Evolutionary conservation across 2,113 vertebrate species (phyloP), one percentile per base, ranked within the genome.

Genomic region (Zosterops pallidus): DNA sequence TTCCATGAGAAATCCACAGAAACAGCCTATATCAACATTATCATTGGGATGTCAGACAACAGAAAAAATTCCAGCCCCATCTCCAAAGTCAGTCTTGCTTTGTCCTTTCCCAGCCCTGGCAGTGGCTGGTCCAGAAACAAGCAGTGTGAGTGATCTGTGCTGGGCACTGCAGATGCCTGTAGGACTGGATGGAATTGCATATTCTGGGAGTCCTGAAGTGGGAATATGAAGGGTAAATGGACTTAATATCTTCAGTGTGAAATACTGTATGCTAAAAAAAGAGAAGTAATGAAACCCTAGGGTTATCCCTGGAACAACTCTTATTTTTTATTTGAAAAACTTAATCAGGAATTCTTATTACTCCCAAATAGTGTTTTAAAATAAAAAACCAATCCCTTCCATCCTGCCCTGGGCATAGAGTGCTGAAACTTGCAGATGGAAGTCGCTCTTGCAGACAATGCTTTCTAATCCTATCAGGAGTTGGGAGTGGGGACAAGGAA

Each of bases 291-390:
- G 35, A 89, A 93, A 72, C 52, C 64, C 74, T 35, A 69, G 41
- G 39, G 64, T 89, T 89, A 85, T 62, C 67, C 68, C 81, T 64
- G 59, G 46, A 80, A 89, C n/a, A 94, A 26, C 29, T 65, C 56
- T 46, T 84, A 44, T 52, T 81, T 96, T 90, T 95, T 85, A 80
- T 94, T 94, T 93, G 37, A 90, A 89, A 95, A 94, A 67, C 52
- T 88, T 92, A 83, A 96, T 92, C 25, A 2, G 70, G 86, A 95
- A 56, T 83, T 92, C 86, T 96, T 96, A 91, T 89, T 91, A 82
- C 63, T 92, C 81, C 86, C 62, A 93, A 80, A 93, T 24, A 96
- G 47, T 91, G 41, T 85, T 96, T 94, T 83, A 91, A 94, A 97
- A 91, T 94, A 84, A 92, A 96, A 96, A 96, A 74, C 12, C 35